phyloP scores from a whole-genome alignment of 2,888 invertebrate genomes.

The Oxyteleia sp. region DNA sequence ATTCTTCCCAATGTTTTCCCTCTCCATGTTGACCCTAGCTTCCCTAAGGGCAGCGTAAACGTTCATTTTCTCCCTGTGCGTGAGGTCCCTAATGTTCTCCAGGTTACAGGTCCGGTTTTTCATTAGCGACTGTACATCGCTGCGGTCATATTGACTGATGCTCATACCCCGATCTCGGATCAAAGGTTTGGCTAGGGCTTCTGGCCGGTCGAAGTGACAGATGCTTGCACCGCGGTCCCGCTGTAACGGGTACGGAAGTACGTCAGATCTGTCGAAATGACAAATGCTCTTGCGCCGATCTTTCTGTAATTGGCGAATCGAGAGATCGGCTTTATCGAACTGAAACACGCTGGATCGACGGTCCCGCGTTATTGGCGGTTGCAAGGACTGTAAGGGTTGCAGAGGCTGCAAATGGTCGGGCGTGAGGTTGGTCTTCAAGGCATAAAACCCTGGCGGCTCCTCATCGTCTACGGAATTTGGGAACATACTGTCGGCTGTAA shows the following conservation, averaged over 20 bases:
- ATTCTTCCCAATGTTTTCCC: slow-evolving; percentile 61
- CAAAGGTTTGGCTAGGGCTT: slow-evolving; percentile 77
- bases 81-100: slow-evolving; percentile 74
- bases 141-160: slow-evolving; percentile 80
- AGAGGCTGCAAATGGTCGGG: slow-evolving; percentile 52
- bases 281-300: slow-evolving; percentile 81
- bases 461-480: slow-evolving; percentile 68
- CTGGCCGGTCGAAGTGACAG: slow-evolving; percentile 81
- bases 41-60: slow-evolving; percentile 55
- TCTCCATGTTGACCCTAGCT: slow-evolving; percentile 76
- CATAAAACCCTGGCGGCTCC: slow-evolving; percentile 63
- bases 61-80: slow-evolving; percentile 75
- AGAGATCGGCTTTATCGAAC: slow-evolving; percentile 71
- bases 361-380: slow-evolving; percentile 77
- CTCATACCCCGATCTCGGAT: slow-evolving; percentile 82
- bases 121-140: slow-evolving; percentile 72
- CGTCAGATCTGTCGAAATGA: slow-evolving; percentile 78
- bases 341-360: slow-evolving; percentile 79
- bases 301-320: slow-evolving; percentile 77
- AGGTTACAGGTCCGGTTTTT: slow-evolving; percentile 79
- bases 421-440: slow-evolving; percentile 43
- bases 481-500: slow-evolving; percentile 88
- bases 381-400: slow-evolving; percentile 37
- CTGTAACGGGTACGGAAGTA: slow-evolving; percentile 73
- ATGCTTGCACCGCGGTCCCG: slow-evolving; percentile 80